Evolutionary conservation across 2,113 vertebrate species (phyloP).

Genomic region (Ameiurus melas): DNA sequence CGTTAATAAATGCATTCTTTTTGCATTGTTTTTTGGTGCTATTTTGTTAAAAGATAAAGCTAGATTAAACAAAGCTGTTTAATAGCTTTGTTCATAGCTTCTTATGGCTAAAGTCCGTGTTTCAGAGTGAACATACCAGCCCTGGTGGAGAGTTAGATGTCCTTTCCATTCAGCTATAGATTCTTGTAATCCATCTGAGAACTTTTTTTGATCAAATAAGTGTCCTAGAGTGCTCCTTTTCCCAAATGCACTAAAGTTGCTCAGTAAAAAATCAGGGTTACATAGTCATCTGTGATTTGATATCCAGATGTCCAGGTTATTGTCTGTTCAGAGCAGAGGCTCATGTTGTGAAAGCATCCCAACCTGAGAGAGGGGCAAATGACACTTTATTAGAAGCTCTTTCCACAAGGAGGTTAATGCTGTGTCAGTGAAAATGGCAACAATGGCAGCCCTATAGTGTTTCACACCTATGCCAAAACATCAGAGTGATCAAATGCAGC

Average conservation of each 20-base stretch:
- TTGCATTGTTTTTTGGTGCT: not conserved
- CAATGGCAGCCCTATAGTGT: conserved; percentile 24
- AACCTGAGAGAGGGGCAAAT: conserved; percentile 5
- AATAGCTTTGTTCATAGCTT: not conserved
- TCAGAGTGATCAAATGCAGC: not conserved
- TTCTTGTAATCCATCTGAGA: conserved; percentile 1
- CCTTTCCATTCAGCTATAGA: conserved; percentile 53
- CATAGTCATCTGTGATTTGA: not conserved
- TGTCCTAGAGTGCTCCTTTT: not conserved
- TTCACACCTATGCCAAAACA: not conserved
- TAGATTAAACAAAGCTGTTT: not conserved
- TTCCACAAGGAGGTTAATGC: conserved; percentile 38
- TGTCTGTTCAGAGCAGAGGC: conserved; percentile 27
- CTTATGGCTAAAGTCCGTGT: not conserved
- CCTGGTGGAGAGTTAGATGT: conserved; percentile 50
- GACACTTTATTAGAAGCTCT: conserved; percentile 11
- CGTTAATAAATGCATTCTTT: not conserved
- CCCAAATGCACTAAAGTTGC: not conserved
- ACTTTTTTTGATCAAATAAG: not conserved
- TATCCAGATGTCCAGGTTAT: not conserved
- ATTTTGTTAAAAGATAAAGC: not conserved
- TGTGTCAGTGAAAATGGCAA: conserved; percentile 44
- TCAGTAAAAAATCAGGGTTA: not conserved
- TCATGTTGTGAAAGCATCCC: conserved; percentile 18
- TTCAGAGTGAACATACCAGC: conserved; percentile 46